Base-by-base conservation (phyloP, 2,888 invertebrate genomes). In the Synergus laeviventris region DNA sequence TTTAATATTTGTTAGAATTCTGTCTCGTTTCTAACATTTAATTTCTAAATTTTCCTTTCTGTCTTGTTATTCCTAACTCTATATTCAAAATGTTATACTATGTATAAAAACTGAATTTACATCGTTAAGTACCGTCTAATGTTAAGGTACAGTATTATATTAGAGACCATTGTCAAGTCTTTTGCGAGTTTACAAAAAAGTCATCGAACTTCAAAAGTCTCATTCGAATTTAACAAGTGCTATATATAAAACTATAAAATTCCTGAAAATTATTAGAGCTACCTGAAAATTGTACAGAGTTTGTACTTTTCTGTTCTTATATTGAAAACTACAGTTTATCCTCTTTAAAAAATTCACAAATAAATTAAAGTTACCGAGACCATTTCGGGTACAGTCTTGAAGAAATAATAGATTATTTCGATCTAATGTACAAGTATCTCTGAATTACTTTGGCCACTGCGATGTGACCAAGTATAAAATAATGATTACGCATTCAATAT, bases 71-170 rank as follows among this genome's bases (percentile, higher is more conserved):
- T 56, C 21, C 21, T 56, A 7, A 42, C 21, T 49, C 2, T 7
- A 36, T 45, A n/a, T 31, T 36, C 24, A 70, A 70, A 31, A 49
- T 62, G 8, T 45, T 45, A 66, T 45, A 66, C 31, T 70, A n/a
- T 70, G 36, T 70, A 31, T 70, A 70, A 49, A 70, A 70, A 42
- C 16, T 70, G 31, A 49, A n/a, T 70, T 70, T 11, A 49, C 31
- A 70, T 24, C n/a, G 31, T 70, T 70, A 70, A 70, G 70, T 70
- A 70, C 70, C 36, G 31, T 8, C 70, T 70, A 70, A 16, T 45
- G 31, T 49, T 45, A 9, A 64, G 39, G 21, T 64, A 38, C 21
- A 21, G 39, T 2, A 21, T 42, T 39, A 12, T n/a, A 64, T 18
- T 18, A 39, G 39, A 38, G 39, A 39, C 18, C n/a, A 64, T 21